Conservation (phyloP, 2,113 vertebrate genomes). For the Nannospalax galili region DNA sequence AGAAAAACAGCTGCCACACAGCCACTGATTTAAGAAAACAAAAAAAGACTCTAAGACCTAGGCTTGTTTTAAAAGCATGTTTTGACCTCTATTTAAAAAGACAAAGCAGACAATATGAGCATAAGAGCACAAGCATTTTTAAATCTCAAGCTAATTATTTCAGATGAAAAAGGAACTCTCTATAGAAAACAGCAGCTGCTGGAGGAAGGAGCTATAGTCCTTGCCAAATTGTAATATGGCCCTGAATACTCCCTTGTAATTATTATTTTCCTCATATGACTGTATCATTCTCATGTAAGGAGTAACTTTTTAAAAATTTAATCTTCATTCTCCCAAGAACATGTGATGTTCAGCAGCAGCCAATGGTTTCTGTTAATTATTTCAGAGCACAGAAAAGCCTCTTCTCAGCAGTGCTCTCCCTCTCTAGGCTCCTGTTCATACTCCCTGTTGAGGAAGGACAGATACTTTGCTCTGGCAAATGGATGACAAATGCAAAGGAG, state of each 20-base stretch:
- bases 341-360: background rate
- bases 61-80: background rate
- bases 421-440: background rate
- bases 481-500: background rate
- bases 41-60: background rate
- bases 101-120: background rate
- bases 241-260: constrained; percentile 12
- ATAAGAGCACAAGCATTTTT: background rate
- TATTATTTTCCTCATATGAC: constrained; percentile 34
- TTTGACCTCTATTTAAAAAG: constrained; percentile 32
- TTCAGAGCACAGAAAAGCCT: background rate
- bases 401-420: background rate
- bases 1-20: background rate
- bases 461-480: background rate
- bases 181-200: constrained; percentile 36
- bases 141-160: constrained; percentile 44
- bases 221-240: constrained; percentile 46
- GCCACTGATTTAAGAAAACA: background rate
- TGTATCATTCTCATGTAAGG: background rate
- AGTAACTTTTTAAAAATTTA: background rate
- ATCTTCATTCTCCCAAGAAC: constrained; percentile 8
- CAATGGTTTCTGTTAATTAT: background rate
- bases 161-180: constrained; percentile 50
- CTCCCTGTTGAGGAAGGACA: background rate
- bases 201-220: background rate